Percentiles rank a stretch among this genome's conserved stretches.
phyloP scores from a whole-genome alignment of 2,797 vertebrate genomes.

The Agapornis canus region DNA sequence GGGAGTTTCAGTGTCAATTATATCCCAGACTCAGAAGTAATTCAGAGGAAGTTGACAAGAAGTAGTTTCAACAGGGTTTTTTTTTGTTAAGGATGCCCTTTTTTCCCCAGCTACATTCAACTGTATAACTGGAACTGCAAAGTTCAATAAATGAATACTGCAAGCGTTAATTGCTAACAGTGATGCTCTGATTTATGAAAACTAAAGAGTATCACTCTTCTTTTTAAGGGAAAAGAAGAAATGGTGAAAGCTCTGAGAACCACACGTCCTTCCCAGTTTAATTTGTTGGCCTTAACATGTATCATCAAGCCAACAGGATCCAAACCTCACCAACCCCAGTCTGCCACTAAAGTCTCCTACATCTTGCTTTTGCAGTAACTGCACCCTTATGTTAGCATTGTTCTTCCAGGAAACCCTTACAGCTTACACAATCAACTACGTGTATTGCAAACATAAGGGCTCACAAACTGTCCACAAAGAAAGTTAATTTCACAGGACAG shows the following conservation, averaged over 20 bases:
- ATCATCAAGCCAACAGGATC: neutral
- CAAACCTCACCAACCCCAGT: neutral
- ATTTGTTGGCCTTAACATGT: neutral
- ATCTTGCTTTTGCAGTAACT: neutral
- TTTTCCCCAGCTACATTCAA: neutral
- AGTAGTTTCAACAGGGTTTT: neutral
- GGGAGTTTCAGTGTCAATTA: neutral
- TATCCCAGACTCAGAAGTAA: neutral
- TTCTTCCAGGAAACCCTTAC: neutral
- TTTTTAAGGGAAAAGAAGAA: neutral
- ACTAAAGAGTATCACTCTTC: rapidly evolving
- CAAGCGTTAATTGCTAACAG: neutral
- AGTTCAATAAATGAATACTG: neutral
- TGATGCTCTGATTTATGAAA: neutral
- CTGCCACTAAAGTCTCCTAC: neutral
- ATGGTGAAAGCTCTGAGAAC: neutral
- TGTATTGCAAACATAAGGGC: neutral
- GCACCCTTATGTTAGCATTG: neutral
- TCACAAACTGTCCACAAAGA: neutral
- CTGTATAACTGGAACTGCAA: neutral
- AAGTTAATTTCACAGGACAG: neutral
- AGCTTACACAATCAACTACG: neutral
- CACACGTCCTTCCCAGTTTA: neutral
- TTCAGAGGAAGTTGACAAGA: neutral
- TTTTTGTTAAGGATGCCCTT: neutral